A percentile compares a stretch with the other conserved stretches of the same genome.
These are phyloP conservation scores for Pagrus major DNA, from an alignment of 2,113 vertebrate genomes.

Conservation along the genomic window DNA sequence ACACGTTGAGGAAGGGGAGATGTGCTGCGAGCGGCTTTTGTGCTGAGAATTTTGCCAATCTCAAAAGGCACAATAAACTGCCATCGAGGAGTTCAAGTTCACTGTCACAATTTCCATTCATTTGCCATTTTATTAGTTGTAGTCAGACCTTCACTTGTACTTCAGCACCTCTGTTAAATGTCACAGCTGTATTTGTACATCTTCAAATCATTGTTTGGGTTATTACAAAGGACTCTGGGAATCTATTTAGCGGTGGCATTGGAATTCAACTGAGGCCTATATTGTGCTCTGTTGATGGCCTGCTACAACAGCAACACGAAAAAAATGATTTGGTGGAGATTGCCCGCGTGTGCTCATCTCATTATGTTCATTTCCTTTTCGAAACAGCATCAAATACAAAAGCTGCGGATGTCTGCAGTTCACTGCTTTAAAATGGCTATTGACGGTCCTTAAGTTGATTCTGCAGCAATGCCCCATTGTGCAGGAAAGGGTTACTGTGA, in stretches of 20 bases:
- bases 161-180: constrained; percentile 47
- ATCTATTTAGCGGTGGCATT: constrained; percentile 60
- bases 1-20: background rate
- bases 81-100: constrained; percentile 44
- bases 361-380: constrained; percentile 58
- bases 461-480: constrained; percentile 20
- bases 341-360: constrained; percentile 53
- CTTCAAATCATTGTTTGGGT: constrained; percentile 51
- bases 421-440: constrained; percentile 45
- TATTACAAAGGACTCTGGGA: constrained; percentile 50
- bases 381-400: constrained; percentile 45
- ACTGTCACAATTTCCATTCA: constrained; percentile 35
- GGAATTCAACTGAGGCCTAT: constrained; percentile 53
- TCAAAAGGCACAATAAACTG: constrained; percentile 48
- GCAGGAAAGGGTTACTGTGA: constrained; percentile 38
- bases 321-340: constrained; percentile 56
- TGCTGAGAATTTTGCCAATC: constrained; percentile 32
- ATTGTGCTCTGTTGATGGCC: constrained; percentile 41
- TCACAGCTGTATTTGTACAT: constrained; percentile 59
- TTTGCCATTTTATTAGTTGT: constrained; percentile 44
- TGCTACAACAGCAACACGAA: constrained; percentile 40
- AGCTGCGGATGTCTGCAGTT: constrained; percentile 43
- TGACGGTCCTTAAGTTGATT: constrained; percentile 46
- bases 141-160: constrained; percentile 42
- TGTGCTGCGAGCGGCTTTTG: constrained; percentile 17